Evolutionary conservation across 2,797 vertebrate genomes (phyloP).

Genomic region (Odontamblyopus lacepedii): DNA sequence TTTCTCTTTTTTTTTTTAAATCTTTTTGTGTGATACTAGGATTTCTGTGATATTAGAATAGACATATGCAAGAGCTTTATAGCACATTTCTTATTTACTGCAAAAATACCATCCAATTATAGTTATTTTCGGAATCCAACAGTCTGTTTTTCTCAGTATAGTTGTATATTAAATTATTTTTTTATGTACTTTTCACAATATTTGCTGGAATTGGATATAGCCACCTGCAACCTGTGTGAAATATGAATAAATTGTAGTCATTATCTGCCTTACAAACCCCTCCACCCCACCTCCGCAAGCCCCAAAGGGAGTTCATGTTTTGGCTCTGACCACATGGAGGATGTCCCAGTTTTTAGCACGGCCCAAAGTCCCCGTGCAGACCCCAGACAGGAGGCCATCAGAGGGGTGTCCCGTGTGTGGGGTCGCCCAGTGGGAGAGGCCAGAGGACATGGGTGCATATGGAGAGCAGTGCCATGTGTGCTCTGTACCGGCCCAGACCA

Average conservation of each 20-base stretch:
- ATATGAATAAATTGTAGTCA: conserved; percentile 1
- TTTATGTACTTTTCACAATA: background rate
- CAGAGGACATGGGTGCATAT: conserved; percentile 26
- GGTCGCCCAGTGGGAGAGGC: conserved; percentile 13
- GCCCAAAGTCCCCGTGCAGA: conserved; percentile 18
- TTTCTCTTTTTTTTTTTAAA: background rate
- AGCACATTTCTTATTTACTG: background rate
- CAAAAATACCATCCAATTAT: background rate
- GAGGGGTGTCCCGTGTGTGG: conserved; percentile 9
- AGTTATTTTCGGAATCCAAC: too few relatives aligned
- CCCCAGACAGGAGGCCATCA: conserved; percentile 22
- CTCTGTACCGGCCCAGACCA: conserved; percentile 49
- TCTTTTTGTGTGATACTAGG: too few relatives aligned
- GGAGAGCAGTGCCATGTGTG: conserved; percentile 16
- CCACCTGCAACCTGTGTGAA: background rate
- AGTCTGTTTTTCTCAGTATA: too few relatives aligned
- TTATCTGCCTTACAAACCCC: conserved; percentile 5
- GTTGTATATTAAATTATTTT: too few relatives aligned
- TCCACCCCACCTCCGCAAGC: conserved; percentile 1
- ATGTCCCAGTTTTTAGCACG: conserved; percentile 26
- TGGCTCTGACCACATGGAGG: conserved; percentile 35
- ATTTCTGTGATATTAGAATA: too few relatives aligned
- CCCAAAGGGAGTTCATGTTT: conserved; percentile 38
- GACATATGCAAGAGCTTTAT: background rate
- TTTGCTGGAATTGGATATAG: background rate